Evolutionary conservation across 1,140 invertebrate genomes (phyloP).

Genomic region (Trichoplusia ni): DNA sequence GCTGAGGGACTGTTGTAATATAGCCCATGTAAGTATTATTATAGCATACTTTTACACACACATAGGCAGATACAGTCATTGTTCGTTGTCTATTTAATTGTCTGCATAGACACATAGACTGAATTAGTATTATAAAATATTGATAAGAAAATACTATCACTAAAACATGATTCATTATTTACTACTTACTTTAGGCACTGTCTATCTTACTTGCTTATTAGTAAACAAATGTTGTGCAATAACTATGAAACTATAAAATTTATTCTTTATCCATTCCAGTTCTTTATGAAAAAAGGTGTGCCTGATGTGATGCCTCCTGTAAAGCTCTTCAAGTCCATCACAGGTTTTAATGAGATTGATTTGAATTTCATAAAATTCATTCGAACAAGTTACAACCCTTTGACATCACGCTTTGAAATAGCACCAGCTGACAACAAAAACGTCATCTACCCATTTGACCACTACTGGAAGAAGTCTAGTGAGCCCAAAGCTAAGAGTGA

Average conservation of each 20-base stretch:
- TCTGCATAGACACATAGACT: too few species aligned
- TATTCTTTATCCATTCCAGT: constrained; percentile 81
- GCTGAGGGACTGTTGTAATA: constrained; percentile 90
- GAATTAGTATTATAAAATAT: too few species aligned
- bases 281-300: constrained; percentile 86
- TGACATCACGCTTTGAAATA: constrained; percentile 74
- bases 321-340: constrained; percentile 88
- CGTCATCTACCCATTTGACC: constrained; percentile 85
- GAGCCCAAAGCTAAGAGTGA: constrained; percentile 55
- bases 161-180: too few species aligned
- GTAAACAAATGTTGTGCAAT: not conserved
- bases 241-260: too few species aligned
- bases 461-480: constrained; percentile 85
- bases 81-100: too few species aligned
- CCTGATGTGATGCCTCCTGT: constrained; percentile 84
- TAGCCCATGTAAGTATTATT: constrained; percentile 84
- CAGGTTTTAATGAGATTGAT: constrained; percentile 81
- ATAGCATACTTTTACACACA: not conserved
- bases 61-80: too few species aligned
- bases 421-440: constrained; percentile 80
- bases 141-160: too few species aligned
- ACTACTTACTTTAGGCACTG: too few species aligned
- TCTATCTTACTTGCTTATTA: too few species aligned
- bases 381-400: constrained; percentile 77
- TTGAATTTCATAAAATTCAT: constrained; percentile 80